Evolutionary conservation across 2,888 invertebrate species (phyloP), one percentile per base, ranked within the genome.

Genomic region (Chaetogeoica ovagalla): DNA sequence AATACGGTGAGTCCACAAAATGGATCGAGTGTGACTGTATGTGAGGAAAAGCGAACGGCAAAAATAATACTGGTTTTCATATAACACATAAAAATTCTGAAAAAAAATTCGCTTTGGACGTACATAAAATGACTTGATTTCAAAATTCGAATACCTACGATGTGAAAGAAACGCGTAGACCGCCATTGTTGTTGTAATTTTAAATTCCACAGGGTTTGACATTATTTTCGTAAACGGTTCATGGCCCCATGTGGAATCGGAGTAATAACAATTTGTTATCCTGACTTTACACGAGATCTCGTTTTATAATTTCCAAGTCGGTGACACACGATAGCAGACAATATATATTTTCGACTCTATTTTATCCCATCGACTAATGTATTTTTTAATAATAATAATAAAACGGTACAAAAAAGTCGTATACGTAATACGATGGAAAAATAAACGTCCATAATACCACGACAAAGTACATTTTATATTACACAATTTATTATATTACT

Each of bases 1-100:
- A 63, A 73, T 63, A 63, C 63, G 52, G 59, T 72, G 48, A 48
- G 48, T 72, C 48, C n/a, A 52, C 62, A 62, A 62, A 23, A 23
- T 13, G 48, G 15, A 48, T 63, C n/a, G 17, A 52, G 37, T 11
- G n/a, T 21, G 30, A 43, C 48, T 15, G 23, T 2, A 6, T 5
- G 15, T 5, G 9, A 52, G 1, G 15, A 13, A 15, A 52, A 52
- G 52, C 5, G 19, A 19, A 55, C 19, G 55, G 6, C 2, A 17
- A 6, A 55, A 17, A 55, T 19, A 55, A 19, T 55, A 55, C 19
- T 1, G 1, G 55, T 19, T 55, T 13, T 17, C 52, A 5, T 17
- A 52, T 17, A 52, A 5, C 1, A 52, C 1, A 15, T 4, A 4
- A 30, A 30, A 30, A 30, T 30, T 1, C 4, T 43, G 9, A 43